phyloP scores from a whole-genome alignment of 2,888 invertebrate genomes.

The Cephus sareptanus region DNA sequence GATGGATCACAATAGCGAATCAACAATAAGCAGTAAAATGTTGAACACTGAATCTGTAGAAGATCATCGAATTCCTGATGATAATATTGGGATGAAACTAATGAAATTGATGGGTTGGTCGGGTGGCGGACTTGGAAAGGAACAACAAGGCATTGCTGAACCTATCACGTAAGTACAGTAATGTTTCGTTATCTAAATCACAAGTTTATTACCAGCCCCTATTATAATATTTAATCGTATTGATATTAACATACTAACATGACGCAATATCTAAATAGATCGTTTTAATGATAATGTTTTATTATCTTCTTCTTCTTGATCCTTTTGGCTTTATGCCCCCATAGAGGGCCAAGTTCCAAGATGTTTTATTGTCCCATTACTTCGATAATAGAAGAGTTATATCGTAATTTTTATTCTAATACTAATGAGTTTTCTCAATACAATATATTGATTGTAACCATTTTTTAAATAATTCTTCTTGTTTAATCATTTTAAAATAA shows the following conservation, averaged over 20 bases:
- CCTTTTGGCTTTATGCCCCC: too few species aligned
- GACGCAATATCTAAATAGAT: not conserved
- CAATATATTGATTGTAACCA: not conserved
- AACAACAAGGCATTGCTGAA: constrained; percentile 68
- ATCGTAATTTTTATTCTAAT: not conserved
- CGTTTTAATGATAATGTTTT: not conserved
- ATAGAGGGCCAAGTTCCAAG: too few species aligned
- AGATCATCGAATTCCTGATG: constrained; percentile 42
- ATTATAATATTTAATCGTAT: not conserved
- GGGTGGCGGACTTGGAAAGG: constrained; percentile 71
- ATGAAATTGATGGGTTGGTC: constrained; percentile 73
- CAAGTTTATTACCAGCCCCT: not conserved
- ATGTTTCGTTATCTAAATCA: not conserved
- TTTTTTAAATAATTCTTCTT: not conserved
- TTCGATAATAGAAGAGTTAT: too few species aligned
- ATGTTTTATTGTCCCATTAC: too few species aligned
- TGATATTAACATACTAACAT: not conserved
- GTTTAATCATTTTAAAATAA: too few species aligned
- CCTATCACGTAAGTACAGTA: constrained; percentile 65
- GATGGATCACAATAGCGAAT: constrained; percentile 26
- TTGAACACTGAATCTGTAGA: not conserved
- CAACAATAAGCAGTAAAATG: constrained; percentile 16
- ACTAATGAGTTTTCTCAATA: not conserved
- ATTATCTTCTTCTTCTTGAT: too few species aligned
- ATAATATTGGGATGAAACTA: constrained; percentile 69